phyloP scores from a whole-genome alignment of 2,113 vertebrate species.

The Mirounga angustirostris region DNA sequence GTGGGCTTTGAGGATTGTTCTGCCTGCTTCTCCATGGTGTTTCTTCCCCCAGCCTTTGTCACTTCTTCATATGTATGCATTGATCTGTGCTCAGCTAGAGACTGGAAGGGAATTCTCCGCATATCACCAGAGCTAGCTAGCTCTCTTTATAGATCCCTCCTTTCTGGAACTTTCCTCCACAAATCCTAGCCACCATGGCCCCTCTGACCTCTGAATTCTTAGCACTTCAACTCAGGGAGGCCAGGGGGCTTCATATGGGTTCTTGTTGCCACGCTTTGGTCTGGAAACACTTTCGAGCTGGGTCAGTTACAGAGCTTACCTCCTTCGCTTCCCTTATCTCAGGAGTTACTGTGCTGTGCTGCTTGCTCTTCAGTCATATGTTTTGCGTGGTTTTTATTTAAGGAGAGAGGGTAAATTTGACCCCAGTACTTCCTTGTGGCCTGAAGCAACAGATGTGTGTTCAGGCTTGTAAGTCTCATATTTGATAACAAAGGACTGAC shows the following conservation, averaged over 20 bases:
- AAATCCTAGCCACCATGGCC: neutral
- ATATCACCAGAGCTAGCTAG: neutral
- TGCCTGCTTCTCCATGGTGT: neutral
- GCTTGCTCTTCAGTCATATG: neutral
- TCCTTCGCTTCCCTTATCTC: neutral
- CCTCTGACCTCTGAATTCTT: neutral
- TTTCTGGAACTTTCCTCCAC: neutral
- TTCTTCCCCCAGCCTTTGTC: neutral
- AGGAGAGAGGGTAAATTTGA: slow-evolving; percentile 39
- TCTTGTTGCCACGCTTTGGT: neutral
- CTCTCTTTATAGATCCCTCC: neutral
- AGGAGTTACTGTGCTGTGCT: neutral
- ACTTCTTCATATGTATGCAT: neutral
- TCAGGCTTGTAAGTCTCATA: neutral
- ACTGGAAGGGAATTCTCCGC: neutral
- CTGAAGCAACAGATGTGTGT: neutral
- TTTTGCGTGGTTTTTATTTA: slow-evolving; percentile 40
- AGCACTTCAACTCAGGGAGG: neutral
- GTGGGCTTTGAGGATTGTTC: neutral
- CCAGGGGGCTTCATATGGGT: neutral
- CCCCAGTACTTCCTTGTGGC: neutral
- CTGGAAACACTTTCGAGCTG: neutral
- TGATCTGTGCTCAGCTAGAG: neutral
- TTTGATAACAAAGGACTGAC: neutral
- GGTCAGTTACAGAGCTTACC: neutral